Evolutionary conservation across 1,140 invertebrate genomes (phyloP), one percentile per base, ranked within the genome.

Genomic region (Plectus sambesii): DNA sequence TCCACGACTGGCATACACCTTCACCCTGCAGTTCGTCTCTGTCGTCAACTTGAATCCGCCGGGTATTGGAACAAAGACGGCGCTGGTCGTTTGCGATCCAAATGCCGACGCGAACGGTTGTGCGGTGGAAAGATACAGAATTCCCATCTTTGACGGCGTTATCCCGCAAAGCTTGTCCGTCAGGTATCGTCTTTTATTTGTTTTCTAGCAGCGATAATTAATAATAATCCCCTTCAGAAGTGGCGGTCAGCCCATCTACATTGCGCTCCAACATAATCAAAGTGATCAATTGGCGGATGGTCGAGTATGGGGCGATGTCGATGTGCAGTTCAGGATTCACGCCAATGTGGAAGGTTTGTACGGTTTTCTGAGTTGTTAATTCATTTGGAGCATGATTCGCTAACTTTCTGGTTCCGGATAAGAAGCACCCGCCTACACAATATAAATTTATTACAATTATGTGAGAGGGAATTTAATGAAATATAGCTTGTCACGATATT

Each of bases 21-120:
- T 68, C 42, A 67, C 66, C 5, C 26, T 67, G 8, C 64, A 67
- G 46, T 67, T 69, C 49, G 24, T 66, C 2, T 25, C 39, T 15
- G 54, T 65, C 22, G 25, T 22, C 9, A 68, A 67, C 48, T 53
- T 48, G 5, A 56, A 65, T 38, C 49, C 55, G 5, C 2, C 20
- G 33, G 27, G 27, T n/a, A 22, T 52, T 17, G 36, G 22, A 27
- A 23, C 43, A 9, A 35, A 33, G 33, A 59, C 66, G 12, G 52
- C 47, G 39, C 39, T 66, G 15, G 25, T 66, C n/a, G 41, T 66
- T 39, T 66, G 63, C 27, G 66, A 69, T 44, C 57, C 61, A 12
- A 60, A 63, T 24, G 27, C 37, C 2, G 43, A 51, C 2, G 35
- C 49, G 22, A 49, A 60, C 25, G 1, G 47, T 9, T 66, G 63